Evolutionary conservation across 2,888 invertebrate genomes (phyloP).

Genomic region (Anorthoa munda): DNA sequence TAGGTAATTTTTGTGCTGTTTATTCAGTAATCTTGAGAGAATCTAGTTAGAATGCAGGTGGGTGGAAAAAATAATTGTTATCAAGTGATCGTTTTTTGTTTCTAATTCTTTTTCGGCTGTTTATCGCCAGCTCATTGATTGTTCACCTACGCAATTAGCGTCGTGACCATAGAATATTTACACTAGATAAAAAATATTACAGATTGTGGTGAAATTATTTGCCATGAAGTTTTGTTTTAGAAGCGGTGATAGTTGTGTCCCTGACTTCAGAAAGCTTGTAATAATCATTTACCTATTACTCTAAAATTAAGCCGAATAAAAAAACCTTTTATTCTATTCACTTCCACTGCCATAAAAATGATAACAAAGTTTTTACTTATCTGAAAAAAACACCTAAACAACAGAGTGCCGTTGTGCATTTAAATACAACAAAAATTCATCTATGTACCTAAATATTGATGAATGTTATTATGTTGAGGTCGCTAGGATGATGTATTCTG

Average conservation of each 20-base stretch:
- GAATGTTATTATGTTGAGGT: neutral
- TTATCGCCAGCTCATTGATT: constrained; percentile 30
- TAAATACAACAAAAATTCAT: neutral
- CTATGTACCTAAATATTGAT: neutral
- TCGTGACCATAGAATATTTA: constrained; percentile 17
- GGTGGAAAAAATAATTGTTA: constrained; percentile 27
- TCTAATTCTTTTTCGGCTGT: constrained; percentile 1
- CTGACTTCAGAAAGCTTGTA: neutral
- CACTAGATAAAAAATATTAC: neutral
- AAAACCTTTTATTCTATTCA: neutral
- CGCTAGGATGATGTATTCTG: neutral
- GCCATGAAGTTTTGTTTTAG: neutral
- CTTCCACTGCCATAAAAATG: neutral
- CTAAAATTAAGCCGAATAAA: neutral
- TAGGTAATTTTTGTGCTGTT: constrained; percentile 58
- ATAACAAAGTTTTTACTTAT: neutral
- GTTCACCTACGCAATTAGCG: constrained; percentile 33
- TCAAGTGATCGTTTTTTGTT: neutral
- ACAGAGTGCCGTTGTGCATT: neutral
- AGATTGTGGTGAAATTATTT: constrained; percentile 5
- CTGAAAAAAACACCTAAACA: neutral
- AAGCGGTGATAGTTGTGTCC: neutral
- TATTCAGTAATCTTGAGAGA: constrained; percentile 58
- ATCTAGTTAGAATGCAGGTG: constrained; percentile 63
- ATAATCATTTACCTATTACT: no score